phyloP scores from a whole-genome alignment of 2,113 vertebrate species.

The Varanus komodoensis region DNA sequence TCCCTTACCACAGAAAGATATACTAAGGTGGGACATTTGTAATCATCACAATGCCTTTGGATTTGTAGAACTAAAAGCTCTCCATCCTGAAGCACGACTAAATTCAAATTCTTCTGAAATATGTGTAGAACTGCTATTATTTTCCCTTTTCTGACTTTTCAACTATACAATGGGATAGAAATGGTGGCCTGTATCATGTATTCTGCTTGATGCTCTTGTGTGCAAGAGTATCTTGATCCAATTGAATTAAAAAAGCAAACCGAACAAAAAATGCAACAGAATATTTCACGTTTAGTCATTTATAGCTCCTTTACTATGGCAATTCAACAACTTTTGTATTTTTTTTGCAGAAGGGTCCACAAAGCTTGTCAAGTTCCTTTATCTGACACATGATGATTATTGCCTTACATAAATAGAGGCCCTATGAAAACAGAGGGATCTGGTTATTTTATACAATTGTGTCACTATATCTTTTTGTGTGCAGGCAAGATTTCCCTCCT shows the following conservation, averaged over 20 bases:
- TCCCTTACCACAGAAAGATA: too few species aligned
- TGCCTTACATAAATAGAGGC: neutral
- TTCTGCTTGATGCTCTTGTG: neutral
- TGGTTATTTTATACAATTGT: conserved; percentile 11
- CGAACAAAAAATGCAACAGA: neutral
- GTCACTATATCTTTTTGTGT: neutral
- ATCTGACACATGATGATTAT: neutral
- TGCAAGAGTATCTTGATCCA: neutral
- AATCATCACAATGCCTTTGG: too few species aligned
- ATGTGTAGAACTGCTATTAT: neutral
- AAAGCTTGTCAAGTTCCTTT: neutral
- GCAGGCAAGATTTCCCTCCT: conserved; percentile 18
- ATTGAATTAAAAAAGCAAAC: too few species aligned
- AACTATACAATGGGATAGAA: neutral
- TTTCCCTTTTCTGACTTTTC: neutral
- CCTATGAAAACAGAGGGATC: neutral
- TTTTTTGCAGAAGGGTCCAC: neutral
- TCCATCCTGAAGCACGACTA: neutral
- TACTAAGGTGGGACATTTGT: too few species aligned
- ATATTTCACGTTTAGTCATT: neutral
- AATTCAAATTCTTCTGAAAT: neutral
- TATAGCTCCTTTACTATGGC: neutral
- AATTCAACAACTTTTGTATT: neutral
- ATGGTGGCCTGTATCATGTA: neutral
- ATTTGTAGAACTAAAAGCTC: too few species aligned